phyloP scores from a whole-genome alignment of 2,113 vertebrate species.

The Rhinoderma darwinii region DNA sequence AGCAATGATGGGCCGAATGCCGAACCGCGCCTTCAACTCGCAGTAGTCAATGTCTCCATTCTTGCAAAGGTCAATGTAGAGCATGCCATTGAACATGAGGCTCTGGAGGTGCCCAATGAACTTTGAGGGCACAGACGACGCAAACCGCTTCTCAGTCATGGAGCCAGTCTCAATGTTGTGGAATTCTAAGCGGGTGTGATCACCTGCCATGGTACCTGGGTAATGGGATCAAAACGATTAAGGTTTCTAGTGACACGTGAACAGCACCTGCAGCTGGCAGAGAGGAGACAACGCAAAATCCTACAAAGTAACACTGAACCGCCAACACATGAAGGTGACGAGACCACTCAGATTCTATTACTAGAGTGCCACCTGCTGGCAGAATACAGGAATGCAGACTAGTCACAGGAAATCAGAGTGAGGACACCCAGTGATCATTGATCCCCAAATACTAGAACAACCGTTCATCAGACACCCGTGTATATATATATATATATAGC shows the following conservation, averaged over 20 bases:
- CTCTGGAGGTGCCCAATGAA: constrained; percentile 98
- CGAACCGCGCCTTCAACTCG: constrained; percentile 94
- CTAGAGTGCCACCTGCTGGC: constrained; percentile 16
- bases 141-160: constrained; percentile 95
- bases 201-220: constrained; percentile 95
- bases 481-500: neutral
- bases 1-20: constrained; percentile 92
- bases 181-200: constrained; percentile 98
- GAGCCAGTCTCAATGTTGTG: constrained; percentile 97
- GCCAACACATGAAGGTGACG: neutral
- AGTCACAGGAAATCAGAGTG: neutral
- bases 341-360: neutral
- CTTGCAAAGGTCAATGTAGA: constrained; percentile 98
- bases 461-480: neutral
- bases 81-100: constrained; percentile 93
- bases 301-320: neutral
- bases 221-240: neutral
- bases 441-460: neutral
- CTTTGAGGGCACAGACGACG: constrained; percentile 93
- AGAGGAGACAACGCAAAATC: neutral
- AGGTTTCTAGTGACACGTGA: neutral
- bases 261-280: neutral
- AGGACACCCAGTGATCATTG: neutral
- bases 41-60: constrained; percentile 97
- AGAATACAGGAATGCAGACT: neutral